These are phyloP conservation scores for Cotesia typhae DNA, from an alignment of 1,140 invertebrate genomes.

Conservation along the genomic window DNA sequence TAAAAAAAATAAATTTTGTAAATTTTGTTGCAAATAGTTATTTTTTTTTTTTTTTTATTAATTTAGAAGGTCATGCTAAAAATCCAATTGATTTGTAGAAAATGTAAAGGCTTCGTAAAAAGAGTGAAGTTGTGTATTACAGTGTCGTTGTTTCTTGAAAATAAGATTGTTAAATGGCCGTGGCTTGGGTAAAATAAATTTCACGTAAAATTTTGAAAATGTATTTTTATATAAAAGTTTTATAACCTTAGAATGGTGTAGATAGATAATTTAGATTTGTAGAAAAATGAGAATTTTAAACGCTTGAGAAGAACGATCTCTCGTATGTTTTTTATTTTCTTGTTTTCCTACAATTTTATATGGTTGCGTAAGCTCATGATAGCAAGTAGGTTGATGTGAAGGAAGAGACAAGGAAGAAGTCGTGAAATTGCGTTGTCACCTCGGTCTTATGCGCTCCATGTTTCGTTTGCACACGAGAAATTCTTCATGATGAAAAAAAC, in stretches of 20 bases:
- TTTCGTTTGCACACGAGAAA: slow-evolving; percentile 13
- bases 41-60: too few relatives aligned
- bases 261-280: background rate
- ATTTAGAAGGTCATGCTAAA: too few relatives aligned
- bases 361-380: slow-evolving; percentile 13
- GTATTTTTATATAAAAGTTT: too few relatives aligned
- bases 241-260: background rate
- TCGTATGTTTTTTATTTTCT: slow-evolving; percentile 29
- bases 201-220: too few relatives aligned
- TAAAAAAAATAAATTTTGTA: too few relatives aligned
- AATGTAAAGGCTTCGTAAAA: too few relatives aligned
- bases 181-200: too few relatives aligned
- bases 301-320: slow-evolving; percentile 45
- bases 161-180: too few relatives aligned
- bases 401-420: slow-evolving; percentile 33
- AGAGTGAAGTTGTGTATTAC: too few relatives aligned
- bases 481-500: slow-evolving; percentile 5
- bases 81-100: too few relatives aligned
- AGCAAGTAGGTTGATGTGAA: slow-evolving; percentile 7
- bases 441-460: slow-evolving; percentile 37
- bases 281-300: slow-evolving; percentile 52
- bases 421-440: slow-evolving; percentile 51
- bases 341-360: slow-evolving; percentile 36
- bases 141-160: too few relatives aligned
- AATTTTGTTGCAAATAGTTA: too few relatives aligned